These are phyloP conservation scores for Troilus luridus DNA, from an alignment of 2,888 invertebrate species.

Conservation along the genomic window DNA sequence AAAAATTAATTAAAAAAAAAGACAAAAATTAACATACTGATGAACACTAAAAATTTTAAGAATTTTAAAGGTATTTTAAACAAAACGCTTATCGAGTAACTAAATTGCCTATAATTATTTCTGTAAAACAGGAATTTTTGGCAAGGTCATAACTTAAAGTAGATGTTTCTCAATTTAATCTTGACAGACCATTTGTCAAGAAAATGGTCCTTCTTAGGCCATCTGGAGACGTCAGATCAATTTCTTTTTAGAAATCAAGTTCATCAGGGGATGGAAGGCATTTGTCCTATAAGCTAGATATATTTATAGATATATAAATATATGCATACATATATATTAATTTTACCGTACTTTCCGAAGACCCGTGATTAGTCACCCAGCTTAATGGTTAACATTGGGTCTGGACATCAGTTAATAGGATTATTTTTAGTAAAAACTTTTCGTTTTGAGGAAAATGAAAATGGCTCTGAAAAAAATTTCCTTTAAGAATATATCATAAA, in stretches of 20 bases:
- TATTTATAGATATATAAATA: no score
- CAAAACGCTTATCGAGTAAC: background rate
- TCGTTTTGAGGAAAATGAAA: no score
- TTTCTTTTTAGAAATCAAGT: background rate
- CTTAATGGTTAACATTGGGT: no score
- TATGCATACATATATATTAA: no score
- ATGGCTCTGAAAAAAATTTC: no score
- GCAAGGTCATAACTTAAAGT: constrained; percentile 19
- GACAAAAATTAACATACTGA: background rate
- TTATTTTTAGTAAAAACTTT: no score
- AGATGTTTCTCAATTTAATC: background rate
- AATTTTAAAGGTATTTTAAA: background rate
- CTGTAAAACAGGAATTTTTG: background rate
- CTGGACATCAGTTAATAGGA: no score
- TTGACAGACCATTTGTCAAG: constrained; percentile 21
- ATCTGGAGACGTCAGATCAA: background rate
- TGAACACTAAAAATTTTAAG: background rate
- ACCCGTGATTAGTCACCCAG: no score
- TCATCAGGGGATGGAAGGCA: background rate
- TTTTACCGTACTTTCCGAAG: no score
- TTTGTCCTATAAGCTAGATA: no score
- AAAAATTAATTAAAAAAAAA: background rate
- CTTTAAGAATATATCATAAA: no score
- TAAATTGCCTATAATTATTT: background rate
- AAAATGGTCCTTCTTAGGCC: background rate